A percentile compares a stretch with the other conserved stretches of the same genome.
These are phyloP conservation scores for Brachystomella parvula DNA, from an alignment of 1,140 invertebrate species.

Conservation along the genomic window DNA sequence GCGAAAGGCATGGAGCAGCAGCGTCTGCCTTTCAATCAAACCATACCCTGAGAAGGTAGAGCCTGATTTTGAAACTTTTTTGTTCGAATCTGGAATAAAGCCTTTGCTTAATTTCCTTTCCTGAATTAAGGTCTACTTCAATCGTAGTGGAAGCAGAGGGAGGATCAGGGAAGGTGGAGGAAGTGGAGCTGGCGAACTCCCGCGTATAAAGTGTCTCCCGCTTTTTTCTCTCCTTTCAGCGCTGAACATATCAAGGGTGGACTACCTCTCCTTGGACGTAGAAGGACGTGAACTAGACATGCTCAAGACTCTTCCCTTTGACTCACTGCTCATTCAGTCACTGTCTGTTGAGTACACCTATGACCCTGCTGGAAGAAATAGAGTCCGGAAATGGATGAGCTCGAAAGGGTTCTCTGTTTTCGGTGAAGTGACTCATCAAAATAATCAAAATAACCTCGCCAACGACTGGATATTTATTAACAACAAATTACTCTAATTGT, in stretches of 20 bases:
- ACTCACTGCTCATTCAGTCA: conserved; percentile 38
- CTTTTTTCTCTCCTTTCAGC: conserved; percentile 47
- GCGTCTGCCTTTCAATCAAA: conserved; percentile 39
- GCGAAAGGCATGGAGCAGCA: conserved; percentile 39
- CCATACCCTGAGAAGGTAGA: conserved; percentile 38
- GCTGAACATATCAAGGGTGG: conserved; percentile 38
- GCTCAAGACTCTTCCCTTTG: conserved; percentile 50
- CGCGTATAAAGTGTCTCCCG: conserved; percentile 50
- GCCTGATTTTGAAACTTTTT: conserved; percentile 6
- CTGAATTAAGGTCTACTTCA: conserved; percentile 20
- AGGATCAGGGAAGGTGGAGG: conserved; percentile 20
- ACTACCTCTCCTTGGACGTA: conserved; percentile 45
- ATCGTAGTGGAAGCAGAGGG: conserved; percentile 42
- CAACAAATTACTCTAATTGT: conserved; percentile 24
- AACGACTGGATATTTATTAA: conserved; percentile 49
- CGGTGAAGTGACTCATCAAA: conserved; percentile 41
- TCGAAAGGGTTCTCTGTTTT: conserved; percentile 43
- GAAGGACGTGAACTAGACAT: conserved; percentile 51
- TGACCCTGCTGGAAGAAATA: conserved; percentile 40
- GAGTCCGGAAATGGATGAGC: conserved; percentile 43
- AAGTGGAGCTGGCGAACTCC: conserved; percentile 27
- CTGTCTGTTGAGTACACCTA: conserved; percentile 46
- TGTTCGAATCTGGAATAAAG: not conserved
- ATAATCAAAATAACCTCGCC: conserved; percentile 44
- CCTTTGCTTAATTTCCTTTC: not conserved